Conservation (phyloP, 2,113 vertebrate species). For the Uropsilus gracilis region DNA sequence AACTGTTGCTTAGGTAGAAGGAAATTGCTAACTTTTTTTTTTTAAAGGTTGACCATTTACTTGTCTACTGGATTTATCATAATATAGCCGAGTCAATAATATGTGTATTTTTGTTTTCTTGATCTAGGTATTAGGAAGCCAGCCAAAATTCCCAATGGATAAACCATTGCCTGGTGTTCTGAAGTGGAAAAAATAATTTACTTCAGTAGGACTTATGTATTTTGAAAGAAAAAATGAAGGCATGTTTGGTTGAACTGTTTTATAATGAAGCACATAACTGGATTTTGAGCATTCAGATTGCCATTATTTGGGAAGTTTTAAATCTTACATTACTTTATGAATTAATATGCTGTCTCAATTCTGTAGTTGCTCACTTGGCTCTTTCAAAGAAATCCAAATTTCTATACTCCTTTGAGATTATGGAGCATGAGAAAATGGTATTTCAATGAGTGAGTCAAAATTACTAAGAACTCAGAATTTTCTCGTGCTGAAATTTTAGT, state of each 20-base stretch:
- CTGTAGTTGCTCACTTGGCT: slow-evolving; percentile 65
- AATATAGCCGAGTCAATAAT: slow-evolving; percentile 6
- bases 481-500: slow-evolving; percentile 62
- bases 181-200: slow-evolving; percentile 83
- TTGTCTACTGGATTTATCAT: slow-evolving; percentile 4
- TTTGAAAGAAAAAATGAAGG: slow-evolving; percentile 80
- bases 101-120: slow-evolving; percentile 73
- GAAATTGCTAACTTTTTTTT: background rate
- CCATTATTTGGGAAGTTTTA: slow-evolving; percentile 69
- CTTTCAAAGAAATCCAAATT: slow-evolving; percentile 70
- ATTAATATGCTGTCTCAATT: slow-evolving; percentile 75
- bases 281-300: slow-evolving; percentile 81
- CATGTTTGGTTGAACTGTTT: slow-evolving; percentile 77
- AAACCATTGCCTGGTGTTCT: slow-evolving; percentile 81
- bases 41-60: slow-evolving; percentile 26
- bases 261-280: slow-evolving; percentile 82
- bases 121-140: slow-evolving; percentile 86
- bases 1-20: background rate
- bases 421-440: slow-evolving; percentile 51
- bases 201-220: slow-evolving; percentile 85
- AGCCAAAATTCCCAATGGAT: slow-evolving; percentile 76
- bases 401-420: slow-evolving; percentile 67
- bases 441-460: slow-evolving; percentile 72
- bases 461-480: slow-evolving; percentile 56
- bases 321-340: slow-evolving; percentile 76